phyloP scores from a whole-genome alignment of 2,797 vertebrate genomes.

The Pangasius sanitwongsei region DNA sequence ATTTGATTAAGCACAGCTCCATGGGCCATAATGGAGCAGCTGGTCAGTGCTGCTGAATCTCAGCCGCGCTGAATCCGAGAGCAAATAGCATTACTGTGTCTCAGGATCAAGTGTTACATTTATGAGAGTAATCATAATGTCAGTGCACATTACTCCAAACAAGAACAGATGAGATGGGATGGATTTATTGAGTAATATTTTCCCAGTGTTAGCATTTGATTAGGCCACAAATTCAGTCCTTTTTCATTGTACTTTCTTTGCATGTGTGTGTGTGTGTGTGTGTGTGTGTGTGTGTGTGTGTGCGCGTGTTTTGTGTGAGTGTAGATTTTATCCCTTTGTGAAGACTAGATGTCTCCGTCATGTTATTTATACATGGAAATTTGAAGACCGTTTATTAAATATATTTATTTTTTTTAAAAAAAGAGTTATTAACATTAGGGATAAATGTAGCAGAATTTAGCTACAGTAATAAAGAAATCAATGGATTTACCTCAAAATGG shows the following conservation, averaged over 20 bases:
- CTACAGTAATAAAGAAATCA: neutral
- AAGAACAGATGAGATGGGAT: neutral
- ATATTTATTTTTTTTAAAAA: neutral
- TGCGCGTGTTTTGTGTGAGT: neutral
- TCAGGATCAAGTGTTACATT: neutral
- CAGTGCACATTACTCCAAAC: neutral
- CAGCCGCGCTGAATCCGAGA: neutral
- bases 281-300: neutral
- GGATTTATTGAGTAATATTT: neutral
- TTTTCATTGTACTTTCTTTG: neutral
- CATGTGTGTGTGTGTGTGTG: neutral
- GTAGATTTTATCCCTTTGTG: neutral
- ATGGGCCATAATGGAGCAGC: neutral
- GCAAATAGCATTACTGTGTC: neutral
- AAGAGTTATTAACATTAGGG: neutral
- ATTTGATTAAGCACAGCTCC: neutral
- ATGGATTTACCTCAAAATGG: neutral
- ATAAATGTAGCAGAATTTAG: neutral
- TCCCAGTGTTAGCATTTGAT: neutral
- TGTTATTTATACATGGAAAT: neutral
- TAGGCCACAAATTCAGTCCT: neutral
- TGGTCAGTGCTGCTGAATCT: constrained; percentile 9
- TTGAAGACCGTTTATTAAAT: neutral
- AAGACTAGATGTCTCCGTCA: neutral
- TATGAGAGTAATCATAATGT: neutral